These are phyloP conservation scores for Nemoura dubitans DNA, from an alignment of 2,888 invertebrate species.

Conservation along the genomic window DNA sequence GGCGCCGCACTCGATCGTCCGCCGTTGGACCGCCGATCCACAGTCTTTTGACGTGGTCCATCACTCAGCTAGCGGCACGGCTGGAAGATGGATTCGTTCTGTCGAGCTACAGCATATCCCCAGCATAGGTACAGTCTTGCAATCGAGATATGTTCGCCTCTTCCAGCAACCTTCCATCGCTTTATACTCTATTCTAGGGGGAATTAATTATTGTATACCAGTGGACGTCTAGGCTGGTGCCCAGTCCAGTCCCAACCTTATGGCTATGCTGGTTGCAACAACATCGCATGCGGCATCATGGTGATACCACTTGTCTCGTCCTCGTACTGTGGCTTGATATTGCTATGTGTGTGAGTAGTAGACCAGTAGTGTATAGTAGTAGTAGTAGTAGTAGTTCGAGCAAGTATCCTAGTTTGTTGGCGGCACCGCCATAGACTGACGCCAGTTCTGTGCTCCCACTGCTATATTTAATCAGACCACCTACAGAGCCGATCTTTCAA, in stretches of 20 bases:
- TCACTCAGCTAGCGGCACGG: not conserved
- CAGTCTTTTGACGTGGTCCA: not conserved
- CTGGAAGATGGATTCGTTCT: not conserved
- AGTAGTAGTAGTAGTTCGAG: not conserved
- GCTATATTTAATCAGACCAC: conserved; percentile 49
- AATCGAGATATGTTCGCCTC: not conserved
- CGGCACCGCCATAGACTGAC: not conserved
- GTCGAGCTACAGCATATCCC: not conserved
- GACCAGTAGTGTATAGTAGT: not conserved
- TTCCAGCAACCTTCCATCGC: not conserved
- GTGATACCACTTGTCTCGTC: not conserved
- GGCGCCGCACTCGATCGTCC: not conserved
- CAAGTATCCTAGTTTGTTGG: not conserved
- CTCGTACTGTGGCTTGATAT: not conserved
- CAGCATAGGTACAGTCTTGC: not conserved
- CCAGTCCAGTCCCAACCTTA: not conserved
- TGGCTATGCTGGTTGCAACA: not conserved
- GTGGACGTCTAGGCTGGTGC: not conserved
- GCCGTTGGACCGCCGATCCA: too few relatives aligned
- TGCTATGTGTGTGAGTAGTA: not conserved
- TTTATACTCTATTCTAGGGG: not conserved
- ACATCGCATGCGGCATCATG: not conserved
- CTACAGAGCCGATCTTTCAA: conserved; percentile 37
- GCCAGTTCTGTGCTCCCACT: conserved; percentile 27
- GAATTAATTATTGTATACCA: not conserved